Evolutionary conservation across 2,888 invertebrate species (phyloP).

Genomic region (Pecten maximus): DNA sequence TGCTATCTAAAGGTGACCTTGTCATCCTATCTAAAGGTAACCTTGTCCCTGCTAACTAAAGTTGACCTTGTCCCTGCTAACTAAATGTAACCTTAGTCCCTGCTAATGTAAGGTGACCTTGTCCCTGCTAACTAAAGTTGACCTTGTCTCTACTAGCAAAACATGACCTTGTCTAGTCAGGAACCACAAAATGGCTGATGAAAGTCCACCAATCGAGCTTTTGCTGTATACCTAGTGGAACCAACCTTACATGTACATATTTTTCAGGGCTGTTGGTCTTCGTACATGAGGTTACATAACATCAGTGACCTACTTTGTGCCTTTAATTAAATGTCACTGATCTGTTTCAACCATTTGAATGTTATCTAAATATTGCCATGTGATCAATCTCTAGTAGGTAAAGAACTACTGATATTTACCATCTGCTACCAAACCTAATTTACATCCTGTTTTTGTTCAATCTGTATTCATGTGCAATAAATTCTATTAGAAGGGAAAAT

Average conservation of each 20-base stretch:
- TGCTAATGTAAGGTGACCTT: neutral
- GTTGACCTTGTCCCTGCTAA: neutral
- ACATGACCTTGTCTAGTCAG: too few species aligned
- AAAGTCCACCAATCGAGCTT: too few species aligned
- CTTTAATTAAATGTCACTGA: neutral
- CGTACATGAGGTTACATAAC: neutral
- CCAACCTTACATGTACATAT: neutral
- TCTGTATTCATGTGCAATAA: too few species aligned
- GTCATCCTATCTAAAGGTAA: neutral
- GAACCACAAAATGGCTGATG: too few species aligned
- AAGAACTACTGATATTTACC: neutral
- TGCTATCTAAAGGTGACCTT: neutral
- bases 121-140: neutral
- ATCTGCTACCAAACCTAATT: neutral
- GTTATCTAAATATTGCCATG: neutral
- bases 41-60: neutral
- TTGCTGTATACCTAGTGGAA: neutral
- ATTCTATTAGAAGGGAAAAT: too few species aligned
- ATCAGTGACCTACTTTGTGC: neutral
- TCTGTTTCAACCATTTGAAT: neutral
- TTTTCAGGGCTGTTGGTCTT: too few species aligned
- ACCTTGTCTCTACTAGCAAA: neutral
- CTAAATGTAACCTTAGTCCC: neutral
- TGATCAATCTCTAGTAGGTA: neutral
- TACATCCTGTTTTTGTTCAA: too few species aligned